Base-by-base conservation (phyloP, 2,113 vertebrate species). In the Synchiropus splendidus region DNA sequence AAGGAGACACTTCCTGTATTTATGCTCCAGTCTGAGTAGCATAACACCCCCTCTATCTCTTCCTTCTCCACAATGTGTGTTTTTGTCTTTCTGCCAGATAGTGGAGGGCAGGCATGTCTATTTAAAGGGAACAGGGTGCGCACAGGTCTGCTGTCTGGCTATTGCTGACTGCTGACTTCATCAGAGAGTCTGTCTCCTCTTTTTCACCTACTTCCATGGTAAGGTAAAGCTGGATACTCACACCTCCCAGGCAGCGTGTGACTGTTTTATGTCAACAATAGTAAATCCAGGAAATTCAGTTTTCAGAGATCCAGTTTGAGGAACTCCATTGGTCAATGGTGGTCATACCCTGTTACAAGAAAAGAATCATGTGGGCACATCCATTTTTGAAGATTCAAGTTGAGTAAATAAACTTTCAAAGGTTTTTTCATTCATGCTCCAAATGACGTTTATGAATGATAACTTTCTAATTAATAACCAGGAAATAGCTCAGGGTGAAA, bases 11-110 rank as follows among this genome's bases (percentile, higher is more conserved):
- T 5, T 42, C n/a, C n/a, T n/a, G n/a, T n/a, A n/a, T n/a, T n/a
- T n/a, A n/a, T n/a, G 56, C 58, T 53, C 58, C 59, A 74, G 54
- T 77, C 67, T 39, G 42, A 48, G 2, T 61, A 66, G 75, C 73
- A 67, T 77, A 70, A 75, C 75, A 69, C 80, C 67, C 59, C 48
- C 61, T 46, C 67, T 77, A 65, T 72, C 74, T 67, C 79, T 58
- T 57, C 48, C 61, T 42, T 56, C 31, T 66, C 45, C 42, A 18
- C 55, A 57, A 5, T 61, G 48, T 72, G 70, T 69, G 48, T 65
- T 18, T 77, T 53, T 70, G 58, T 52, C 64, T 65, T 18, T 77
- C 53, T 70, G 58, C 54, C 64, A 73, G 64, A 48, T 18, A 36
- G 59, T 40, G 47, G 58, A 55, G 56, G 52, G 65, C 53, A 58